Conservation (phyloP, 1,140 invertebrate genomes). For the Aphelenchoides besseyi region DNA sequence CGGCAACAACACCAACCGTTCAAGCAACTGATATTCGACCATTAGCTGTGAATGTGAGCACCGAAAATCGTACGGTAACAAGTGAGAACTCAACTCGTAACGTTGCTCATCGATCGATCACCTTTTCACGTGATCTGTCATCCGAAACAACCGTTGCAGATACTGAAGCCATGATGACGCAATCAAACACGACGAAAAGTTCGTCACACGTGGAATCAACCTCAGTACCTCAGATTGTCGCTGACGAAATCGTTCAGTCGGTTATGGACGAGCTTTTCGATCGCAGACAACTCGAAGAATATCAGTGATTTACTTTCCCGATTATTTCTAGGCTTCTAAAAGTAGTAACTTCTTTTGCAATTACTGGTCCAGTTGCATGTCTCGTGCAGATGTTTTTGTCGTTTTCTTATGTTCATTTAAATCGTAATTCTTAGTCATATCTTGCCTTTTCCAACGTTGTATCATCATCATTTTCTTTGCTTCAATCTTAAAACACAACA, state of each 20-base stretch:
- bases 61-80: neutral
- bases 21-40: neutral
- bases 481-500: too few relatives aligned
- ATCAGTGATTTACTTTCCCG: too few relatives aligned
- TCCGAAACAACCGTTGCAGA: neutral
- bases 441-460: too few relatives aligned
- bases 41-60: neutral
- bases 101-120: neutral
- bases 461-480: too few relatives aligned
- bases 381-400: too few relatives aligned
- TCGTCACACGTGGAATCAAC: neutral
- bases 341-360: too few relatives aligned
- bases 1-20: neutral
- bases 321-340: too few relatives aligned
- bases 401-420: too few relatives aligned
- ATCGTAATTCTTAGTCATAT: too few relatives aligned
- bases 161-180: neutral
- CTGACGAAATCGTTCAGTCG: neutral
- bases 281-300: neutral
- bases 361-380: too few relatives aligned
- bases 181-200: neutral
- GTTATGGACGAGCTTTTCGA: constrained; percentile 13
- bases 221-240: neutral
- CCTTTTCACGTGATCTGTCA: neutral
- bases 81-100: neutral